phyloP scores from a whole-genome alignment of 2,888 invertebrate species.

The Lepidochrysops patricia region DNA sequence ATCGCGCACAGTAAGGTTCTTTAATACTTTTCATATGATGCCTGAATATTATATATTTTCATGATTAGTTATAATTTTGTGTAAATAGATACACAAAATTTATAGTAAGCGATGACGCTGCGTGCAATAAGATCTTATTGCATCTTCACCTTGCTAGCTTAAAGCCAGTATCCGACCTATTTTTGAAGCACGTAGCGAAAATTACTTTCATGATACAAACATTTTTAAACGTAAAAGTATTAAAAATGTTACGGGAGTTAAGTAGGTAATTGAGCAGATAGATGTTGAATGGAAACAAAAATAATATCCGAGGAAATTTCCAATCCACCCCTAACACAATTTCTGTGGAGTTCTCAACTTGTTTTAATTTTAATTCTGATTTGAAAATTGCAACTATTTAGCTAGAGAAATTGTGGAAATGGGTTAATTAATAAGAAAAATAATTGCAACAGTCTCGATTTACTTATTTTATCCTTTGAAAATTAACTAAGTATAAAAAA shows the following conservation, averaged over 20 bases:
- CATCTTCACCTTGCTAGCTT: too few relatives aligned
- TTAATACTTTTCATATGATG: too few relatives aligned
- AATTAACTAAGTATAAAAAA: too few relatives aligned
- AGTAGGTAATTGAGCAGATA: constrained; percentile 3
- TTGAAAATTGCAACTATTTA: background rate
- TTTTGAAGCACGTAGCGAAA: background rate
- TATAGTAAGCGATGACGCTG: too few relatives aligned
- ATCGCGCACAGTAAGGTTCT: too few relatives aligned
- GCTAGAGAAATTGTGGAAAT: background rate
- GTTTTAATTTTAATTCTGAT: background rate
- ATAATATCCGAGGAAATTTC: background rate
- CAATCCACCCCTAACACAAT: background rate
- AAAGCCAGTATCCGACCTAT: background rate
- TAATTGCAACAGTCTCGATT: too few relatives aligned
- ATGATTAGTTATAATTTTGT: too few relatives aligned
- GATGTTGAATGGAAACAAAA: constrained; percentile 10
- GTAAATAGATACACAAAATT: too few relatives aligned
- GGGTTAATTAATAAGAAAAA: background rate
- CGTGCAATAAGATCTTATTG: too few relatives aligned
- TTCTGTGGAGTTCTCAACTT: background rate
- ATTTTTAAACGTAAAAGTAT: constrained; percentile 5
- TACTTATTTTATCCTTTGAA: too few relatives aligned
- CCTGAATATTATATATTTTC: too few relatives aligned
- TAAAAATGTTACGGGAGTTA: constrained; percentile 5
- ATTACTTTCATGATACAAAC: background rate